Evolutionary conservation across 2,797 vertebrate genomes (phyloP).

Genomic region (Zalophus californianus): DNA sequence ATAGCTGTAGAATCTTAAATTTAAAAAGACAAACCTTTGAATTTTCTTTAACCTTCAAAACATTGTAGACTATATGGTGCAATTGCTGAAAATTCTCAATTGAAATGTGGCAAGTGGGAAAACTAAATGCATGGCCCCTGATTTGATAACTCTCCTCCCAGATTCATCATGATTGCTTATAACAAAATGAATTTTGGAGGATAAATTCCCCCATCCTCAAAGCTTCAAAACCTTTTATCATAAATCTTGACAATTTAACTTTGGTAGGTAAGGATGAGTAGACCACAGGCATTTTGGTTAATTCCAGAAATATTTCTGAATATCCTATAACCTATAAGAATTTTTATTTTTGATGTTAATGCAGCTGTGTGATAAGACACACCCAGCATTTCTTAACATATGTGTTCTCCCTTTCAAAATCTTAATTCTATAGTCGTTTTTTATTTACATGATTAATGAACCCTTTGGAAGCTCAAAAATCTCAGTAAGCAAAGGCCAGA

Average conservation of each 20-base stretch:
- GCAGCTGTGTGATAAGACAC: background rate
- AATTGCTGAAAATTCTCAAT: slow-evolving; percentile 7
- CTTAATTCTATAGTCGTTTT: background rate
- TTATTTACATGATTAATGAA: background rate
- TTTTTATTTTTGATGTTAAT: slow-evolving; percentile 22
- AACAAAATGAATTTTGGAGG: background rate
- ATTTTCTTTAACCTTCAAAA: slow-evolving; percentile 5
- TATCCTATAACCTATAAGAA: background rate
- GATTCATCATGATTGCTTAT: background rate
- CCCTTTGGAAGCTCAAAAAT: background rate
- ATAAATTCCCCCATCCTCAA: background rate
- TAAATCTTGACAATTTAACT: background rate
- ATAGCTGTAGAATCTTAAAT: background rate
- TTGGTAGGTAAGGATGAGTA: background rate
- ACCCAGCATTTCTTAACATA: background rate
- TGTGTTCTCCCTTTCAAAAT: background rate
- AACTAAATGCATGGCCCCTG: background rate
- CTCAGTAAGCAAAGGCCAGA: background rate
- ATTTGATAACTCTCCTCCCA: background rate
- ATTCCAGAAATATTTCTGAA: slow-evolving; percentile 2
- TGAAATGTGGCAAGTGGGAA: background rate
- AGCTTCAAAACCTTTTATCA: background rate
- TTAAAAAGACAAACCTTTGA: slow-evolving; percentile 12
- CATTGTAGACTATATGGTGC: background rate
- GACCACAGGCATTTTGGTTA: background rate